These are phyloP conservation scores for Hymenopus coronatus DNA, from an alignment of 2,888 invertebrate genomes.

Conservation along the genomic window DNA sequence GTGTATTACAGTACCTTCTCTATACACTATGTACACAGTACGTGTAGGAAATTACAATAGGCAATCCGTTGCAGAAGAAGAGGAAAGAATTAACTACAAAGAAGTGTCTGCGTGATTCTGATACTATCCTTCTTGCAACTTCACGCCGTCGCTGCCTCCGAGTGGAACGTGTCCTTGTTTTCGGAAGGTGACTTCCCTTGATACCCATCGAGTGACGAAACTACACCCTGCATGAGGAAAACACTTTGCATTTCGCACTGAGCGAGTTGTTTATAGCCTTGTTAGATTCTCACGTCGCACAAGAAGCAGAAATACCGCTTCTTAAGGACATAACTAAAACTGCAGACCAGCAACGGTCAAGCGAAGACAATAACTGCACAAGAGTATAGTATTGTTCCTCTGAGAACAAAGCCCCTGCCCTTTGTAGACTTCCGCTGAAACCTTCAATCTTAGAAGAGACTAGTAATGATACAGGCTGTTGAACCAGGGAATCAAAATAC, in stretches of 20 bases:
- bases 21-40: too few species aligned
- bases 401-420: neutral
- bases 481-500: too few species aligned
- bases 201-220: neutral
- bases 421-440: neutral
- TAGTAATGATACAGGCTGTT: too few species aligned
- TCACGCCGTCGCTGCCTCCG: neutral
- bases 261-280: neutral
- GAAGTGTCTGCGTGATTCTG: neutral
- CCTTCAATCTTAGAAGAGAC: neutral
- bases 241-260: neutral
- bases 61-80: too few species aligned
- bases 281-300: neutral
- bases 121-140: neutral
- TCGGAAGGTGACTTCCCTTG: neutral
- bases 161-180: neutral
- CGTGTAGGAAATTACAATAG: too few species aligned
- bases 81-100: neutral
- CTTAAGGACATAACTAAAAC: neutral
- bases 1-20: too few species aligned
- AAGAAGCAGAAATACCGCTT: neutral
- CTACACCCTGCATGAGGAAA: neutral
- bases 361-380: neutral
- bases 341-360: neutral
- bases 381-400: neutral